phyloP scores from a whole-genome alignment of 2,888 invertebrate genomes.

The Escarpia spicata region DNA sequence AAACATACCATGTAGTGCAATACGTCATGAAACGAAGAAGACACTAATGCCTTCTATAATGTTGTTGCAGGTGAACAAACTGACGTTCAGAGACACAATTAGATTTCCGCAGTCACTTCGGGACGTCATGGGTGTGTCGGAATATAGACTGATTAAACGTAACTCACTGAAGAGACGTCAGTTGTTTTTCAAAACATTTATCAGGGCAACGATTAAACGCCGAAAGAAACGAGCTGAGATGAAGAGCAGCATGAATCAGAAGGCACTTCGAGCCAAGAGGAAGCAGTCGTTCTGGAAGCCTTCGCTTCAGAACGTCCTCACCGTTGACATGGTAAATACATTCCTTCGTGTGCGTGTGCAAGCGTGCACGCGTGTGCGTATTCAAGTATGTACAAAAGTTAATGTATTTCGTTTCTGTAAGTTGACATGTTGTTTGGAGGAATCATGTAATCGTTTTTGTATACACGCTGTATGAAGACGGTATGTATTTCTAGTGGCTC shows the following conservation, averaged over 20 bases:
- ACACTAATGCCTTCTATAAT: no score
- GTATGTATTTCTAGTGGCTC: not conserved
- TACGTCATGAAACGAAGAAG: no score
- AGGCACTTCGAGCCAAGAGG: not conserved
- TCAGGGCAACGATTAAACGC: not conserved
- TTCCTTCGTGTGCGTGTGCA: no score
- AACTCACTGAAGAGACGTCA: not conserved
- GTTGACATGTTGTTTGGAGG: not conserved
- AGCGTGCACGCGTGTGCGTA: no score
- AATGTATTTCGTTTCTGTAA: no score
- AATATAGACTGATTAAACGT: not conserved
- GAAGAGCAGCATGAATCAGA: not conserved
- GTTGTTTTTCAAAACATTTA: not conserved
- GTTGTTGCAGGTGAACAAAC: not conserved
- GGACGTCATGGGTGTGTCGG: not conserved
- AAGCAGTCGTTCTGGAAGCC: not conserved
- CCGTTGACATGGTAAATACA: not conserved
- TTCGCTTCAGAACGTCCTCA: not conserved
- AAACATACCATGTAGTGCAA: not conserved
- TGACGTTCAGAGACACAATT: not conserved
- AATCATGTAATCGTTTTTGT: no score
- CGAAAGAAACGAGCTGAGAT: not conserved
- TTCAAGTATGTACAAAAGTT: no score
- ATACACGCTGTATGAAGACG: not conserved
- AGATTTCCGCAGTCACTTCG: not conserved